These are phyloP conservation scores for Amazonetta brasiliensis DNA, from an alignment of 2,797 vertebrate genomes.

Conservation along the genomic window DNA sequence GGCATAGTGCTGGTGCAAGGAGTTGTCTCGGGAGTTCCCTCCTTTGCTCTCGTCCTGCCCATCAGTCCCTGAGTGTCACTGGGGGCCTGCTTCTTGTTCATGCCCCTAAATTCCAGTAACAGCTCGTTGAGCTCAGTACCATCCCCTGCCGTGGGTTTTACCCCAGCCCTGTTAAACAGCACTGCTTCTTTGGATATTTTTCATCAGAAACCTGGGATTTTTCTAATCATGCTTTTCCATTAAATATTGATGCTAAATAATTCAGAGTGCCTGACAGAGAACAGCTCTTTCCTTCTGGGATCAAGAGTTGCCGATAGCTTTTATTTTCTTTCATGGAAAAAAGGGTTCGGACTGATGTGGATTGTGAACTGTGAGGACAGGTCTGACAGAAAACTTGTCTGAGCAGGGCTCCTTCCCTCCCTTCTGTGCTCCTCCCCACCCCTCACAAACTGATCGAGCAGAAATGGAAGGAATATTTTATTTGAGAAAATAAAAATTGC, in stretches of 20 bases:
- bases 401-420: conserved; percentile 15
- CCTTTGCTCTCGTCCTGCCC: not conserved
- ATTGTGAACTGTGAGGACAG: not conserved
- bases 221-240: conserved; percentile 39
- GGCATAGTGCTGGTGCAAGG: fast-evolving
- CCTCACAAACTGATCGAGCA: not conserved
- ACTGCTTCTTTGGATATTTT: conserved; percentile 11
- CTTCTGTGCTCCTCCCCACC: not conserved
- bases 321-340: conserved; percentile 47
- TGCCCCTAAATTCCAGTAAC: not conserved
- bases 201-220: conserved; percentile 17
- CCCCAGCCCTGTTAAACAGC: not conserved
- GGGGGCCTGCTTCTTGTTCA: not conserved
- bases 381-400: not conserved
- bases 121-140: not conserved
- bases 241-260: not conserved
- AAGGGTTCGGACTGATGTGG: not conserved
- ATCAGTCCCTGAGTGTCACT: not conserved
- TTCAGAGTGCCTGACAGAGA: conserved; percentile 64
- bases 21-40: not conserved
- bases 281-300: conserved; percentile 39
- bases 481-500: conserved; percentile 66
- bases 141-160: not conserved
- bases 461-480: conserved; percentile 68
- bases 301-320: conserved; percentile 55